phyloP scores from a whole-genome alignment of 2,888 invertebrate genomes.

The Lottia scabra region DNA sequence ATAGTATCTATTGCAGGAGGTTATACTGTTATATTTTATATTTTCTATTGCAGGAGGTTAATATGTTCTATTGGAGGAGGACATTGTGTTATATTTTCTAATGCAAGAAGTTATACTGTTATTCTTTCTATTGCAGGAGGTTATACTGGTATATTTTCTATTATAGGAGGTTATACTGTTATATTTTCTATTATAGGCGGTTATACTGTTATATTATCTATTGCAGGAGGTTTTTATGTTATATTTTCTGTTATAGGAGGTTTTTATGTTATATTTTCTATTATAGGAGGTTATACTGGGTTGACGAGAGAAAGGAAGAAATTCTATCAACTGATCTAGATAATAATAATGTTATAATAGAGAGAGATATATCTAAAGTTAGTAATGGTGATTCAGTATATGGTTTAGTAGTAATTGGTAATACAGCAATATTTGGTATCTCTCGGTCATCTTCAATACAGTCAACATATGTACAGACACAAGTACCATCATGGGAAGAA shows the following conservation, averaged over 20 bases:
- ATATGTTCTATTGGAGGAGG: too few species aligned
- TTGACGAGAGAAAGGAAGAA: slow-evolving; percentile 52
- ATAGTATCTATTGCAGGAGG: slow-evolving; percentile 20
- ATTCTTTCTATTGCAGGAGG: slow-evolving; percentile 34
- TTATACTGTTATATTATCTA: too few species aligned
- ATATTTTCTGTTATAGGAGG: slow-evolving; percentile 37
- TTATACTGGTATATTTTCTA: slow-evolving; percentile 43
- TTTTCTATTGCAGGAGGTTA: background rate
- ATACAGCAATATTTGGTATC: slow-evolving; percentile 54
- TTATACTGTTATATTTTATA: too few species aligned
- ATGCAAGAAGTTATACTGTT: background rate
- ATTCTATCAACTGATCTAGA: slow-evolving; percentile 52
- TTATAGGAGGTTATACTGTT: too few species aligned
- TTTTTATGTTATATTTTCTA: slow-evolving; percentile 20
- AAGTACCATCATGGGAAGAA: slow-evolving; percentile 45
- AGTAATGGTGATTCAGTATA: slow-evolving; percentile 45
- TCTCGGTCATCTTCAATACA: slow-evolving; percentile 48
- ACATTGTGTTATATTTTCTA: background rate
- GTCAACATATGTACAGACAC: slow-evolving; percentile 43
- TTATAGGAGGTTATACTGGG: slow-evolving; percentile 59
- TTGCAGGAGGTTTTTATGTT: too few species aligned
- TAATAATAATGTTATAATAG: slow-evolving; percentile 43
- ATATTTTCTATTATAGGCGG: background rate
- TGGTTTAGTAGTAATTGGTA: slow-evolving; percentile 56
- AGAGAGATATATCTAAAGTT: slow-evolving; percentile 38